Conservation (phyloP, 2,888 invertebrate genomes). For the Gryllus longicercus region DNA sequence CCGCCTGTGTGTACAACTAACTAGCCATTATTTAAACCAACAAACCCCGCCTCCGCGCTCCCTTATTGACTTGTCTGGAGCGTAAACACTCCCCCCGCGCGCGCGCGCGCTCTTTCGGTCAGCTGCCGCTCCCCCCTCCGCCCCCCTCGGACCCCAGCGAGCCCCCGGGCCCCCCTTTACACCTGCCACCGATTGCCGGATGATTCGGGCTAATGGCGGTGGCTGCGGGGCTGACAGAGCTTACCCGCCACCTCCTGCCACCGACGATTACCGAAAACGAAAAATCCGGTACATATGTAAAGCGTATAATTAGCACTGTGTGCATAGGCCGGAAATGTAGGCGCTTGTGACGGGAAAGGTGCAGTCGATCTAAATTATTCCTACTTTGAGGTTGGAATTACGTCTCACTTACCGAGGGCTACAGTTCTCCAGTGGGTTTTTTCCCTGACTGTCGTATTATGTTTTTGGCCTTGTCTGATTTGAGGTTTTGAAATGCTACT, state of each 20-base stretch:
- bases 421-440: not conserved
- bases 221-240: not conserved
- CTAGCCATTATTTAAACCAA: constrained; percentile 17
- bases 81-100: not conserved
- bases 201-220: not conserved
- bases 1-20: not conserved
- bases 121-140: not conserved
- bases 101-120: not conserved
- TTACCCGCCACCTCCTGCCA: not conserved
- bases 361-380: not conserved
- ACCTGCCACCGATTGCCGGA: not conserved
- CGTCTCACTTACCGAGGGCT: not conserved
- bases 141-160: not conserved
- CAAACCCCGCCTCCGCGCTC: constrained; percentile 17
- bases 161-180: not conserved
- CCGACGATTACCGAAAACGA: not conserved
- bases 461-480: not conserved
- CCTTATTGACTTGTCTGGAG: constrained; percentile 10
- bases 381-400: not conserved
- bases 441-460: not conserved
- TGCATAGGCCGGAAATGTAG: not conserved
- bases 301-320: not conserved
- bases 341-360: not conserved
- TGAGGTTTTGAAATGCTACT: not conserved
- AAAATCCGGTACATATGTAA: not conserved